Evolutionary conservation across 2,797 vertebrate genomes (phyloP), one percentile per base, ranked within the genome.

Genomic region (Paguma larvata): DNA sequence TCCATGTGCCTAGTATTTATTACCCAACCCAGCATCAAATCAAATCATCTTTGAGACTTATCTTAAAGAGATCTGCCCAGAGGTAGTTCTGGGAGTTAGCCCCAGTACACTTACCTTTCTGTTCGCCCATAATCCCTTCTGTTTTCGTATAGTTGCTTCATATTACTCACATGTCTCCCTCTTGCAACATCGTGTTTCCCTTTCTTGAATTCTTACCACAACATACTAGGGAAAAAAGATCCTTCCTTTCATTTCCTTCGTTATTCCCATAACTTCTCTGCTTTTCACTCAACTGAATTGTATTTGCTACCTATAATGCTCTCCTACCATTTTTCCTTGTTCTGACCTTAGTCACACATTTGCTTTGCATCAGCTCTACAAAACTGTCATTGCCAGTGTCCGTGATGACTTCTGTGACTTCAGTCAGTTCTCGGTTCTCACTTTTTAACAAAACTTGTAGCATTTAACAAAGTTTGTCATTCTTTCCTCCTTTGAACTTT

Each of bases 191-290:
- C 8, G 34, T 91, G 48, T 93, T 87, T 38, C 27, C 44, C 32
- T 48, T 59, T 68, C 8, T 83, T 83, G n/a, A n/a, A 67, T 94
- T 91, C 65, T 78, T 87, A n/a, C 67, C 23, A 82, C 72, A 77
- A 72, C 25, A 67, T 72, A 41, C 15, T 75, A 44, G n/a, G 53
- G 27, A 13, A 75, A 63, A 67, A 84, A 77, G 59, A 62, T 12
- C 10, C 15, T 51, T 15, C 25, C 67, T 75, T 83, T 78, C 72
- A 51, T 87, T 78, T 11, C 3, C 30, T 4, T 82, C 34, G 48
- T 62, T 82, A 23, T 53, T 87, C 11, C 30, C 59, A 23, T 78
- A 67, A 23, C 4, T 70, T 65, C 53, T 94, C 16, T 94, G 48
- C 15, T 94, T 95, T 95, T 84, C 41, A 72, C 56, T 91, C 4